Conservation (phyloP, 2,888 invertebrate species). For the Drosophila parthenogenetica region DNA sequence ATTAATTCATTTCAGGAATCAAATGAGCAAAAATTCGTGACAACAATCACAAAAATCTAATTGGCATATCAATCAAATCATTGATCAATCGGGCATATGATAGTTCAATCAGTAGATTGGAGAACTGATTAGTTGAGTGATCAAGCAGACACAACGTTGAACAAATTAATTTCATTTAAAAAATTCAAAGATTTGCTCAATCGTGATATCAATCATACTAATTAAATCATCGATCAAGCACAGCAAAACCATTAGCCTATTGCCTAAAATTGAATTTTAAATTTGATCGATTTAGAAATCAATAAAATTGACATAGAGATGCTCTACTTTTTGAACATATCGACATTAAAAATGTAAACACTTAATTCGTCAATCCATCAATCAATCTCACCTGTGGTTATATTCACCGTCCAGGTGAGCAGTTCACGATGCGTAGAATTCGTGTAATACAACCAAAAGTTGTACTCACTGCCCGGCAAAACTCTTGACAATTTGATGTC, state of each 20-base stretch:
- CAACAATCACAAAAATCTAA: not conserved
- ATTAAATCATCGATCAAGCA: too few relatives aligned
- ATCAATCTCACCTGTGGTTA: conserved; percentile 90
- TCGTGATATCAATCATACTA: too few relatives aligned
- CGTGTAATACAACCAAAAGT: conserved; percentile 96
- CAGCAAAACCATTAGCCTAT: too few relatives aligned
- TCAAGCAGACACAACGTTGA: too few relatives aligned
- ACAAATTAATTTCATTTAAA: too few relatives aligned
- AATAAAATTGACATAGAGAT: not conserved
- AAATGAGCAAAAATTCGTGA: not conserved
- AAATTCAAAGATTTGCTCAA: too few relatives aligned
- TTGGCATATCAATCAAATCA: not conserved
- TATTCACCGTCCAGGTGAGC: conserved; percentile 95
- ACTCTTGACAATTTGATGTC: conserved; percentile 94
- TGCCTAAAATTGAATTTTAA: not conserved
- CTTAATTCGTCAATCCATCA: not conserved
- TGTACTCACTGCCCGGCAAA: conserved; percentile 95
- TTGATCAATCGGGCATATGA: not conserved
- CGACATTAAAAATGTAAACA: too few relatives aligned
- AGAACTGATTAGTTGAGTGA: too few relatives aligned
- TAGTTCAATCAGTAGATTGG: too few relatives aligned
- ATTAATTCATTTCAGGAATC: not conserved
- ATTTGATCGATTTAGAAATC: not conserved
- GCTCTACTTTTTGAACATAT: too few relatives aligned
- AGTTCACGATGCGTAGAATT: conserved; percentile 93